phyloP scores from a whole-genome alignment of 2,113 vertebrate genomes.

The Thryonomys swinderianus region DNA sequence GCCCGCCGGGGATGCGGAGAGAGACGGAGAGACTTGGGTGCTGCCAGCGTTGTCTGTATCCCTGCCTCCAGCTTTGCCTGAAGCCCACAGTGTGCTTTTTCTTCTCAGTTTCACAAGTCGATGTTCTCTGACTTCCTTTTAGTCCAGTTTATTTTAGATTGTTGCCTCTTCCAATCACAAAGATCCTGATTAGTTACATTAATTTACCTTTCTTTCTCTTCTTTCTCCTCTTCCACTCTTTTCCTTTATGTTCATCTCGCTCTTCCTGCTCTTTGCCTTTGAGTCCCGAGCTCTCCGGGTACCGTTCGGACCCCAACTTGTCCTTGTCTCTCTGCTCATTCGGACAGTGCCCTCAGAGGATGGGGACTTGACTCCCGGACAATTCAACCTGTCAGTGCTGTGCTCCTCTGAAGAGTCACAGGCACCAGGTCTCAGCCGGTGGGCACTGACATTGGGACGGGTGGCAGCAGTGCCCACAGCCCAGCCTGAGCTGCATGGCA shows the following conservation, averaged over 20 bases:
- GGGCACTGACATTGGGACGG: accelerated
- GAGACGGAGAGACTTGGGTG: accelerated
- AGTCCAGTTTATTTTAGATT: neutral
- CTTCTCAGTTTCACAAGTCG: neutral
- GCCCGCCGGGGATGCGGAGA: accelerated
- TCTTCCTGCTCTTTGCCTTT: accelerated
- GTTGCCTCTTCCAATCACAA: neutral
- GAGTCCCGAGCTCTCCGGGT: accelerated
- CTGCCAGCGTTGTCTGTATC: accelerated
- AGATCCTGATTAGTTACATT: neutral
- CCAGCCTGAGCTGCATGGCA: neutral
- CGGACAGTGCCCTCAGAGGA: accelerated
- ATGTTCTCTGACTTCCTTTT: neutral
- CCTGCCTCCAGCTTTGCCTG: neutral
- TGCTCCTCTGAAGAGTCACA: neutral
- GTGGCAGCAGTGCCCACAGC: accelerated
- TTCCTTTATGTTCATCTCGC: neutral
- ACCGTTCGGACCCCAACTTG: accelerated
- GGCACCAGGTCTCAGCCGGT: neutral
- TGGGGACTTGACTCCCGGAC: neutral
- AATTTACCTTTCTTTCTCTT: neutral
- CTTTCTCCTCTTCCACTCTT: accelerated
- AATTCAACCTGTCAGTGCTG: neutral
- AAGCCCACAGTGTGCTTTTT: neutral
- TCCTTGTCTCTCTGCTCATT: neutral